Conservation (phyloP, 1,140 invertebrate genomes). For the Andrena cerasifolii region DNA sequence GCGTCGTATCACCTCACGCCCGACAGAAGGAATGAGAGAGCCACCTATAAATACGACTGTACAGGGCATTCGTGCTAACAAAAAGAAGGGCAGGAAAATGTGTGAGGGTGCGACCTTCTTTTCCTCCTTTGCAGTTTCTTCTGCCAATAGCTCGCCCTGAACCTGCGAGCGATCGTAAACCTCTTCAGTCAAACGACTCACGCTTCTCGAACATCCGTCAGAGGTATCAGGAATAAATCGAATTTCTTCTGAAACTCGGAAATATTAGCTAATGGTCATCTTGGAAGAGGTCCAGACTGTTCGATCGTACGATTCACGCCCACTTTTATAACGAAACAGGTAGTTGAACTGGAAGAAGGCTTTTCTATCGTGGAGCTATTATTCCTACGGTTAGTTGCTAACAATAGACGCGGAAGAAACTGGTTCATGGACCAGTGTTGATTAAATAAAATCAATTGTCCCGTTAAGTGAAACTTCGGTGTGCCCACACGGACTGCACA, state of each 20-base stretch:
- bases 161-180: background rate
- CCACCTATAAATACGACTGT: slow-evolving; percentile 63
- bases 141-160: slow-evolving; percentile 14
- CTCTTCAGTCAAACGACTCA: background rate
- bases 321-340: background rate
- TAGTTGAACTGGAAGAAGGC: background rate
- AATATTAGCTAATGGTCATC: background rate
- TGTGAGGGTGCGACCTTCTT: slow-evolving; percentile 41
- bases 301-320: background rate
- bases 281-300: slow-evolving; percentile 39
- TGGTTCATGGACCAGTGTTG: slow-evolving; percentile 15
- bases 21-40: slow-evolving; percentile 30
- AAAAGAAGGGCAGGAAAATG: slow-evolving; percentile 6
- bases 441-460: background rate
- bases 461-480: background rate
- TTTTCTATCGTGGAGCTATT: background rate
- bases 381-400: slow-evolving; percentile 5
- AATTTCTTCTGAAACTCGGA: background rate
- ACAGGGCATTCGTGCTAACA: slow-evolving; percentile 64
- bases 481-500: background rate
- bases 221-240: background rate
- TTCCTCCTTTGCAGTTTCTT: slow-evolving; percentile 41
- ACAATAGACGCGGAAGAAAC: slow-evolving; percentile 8
- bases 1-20: slow-evolving; percentile 40
- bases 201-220: background rate